phyloP scores from a whole-genome alignment of 1,140 invertebrate genomes.

The Pseudachorutes palmiensis region DNA sequence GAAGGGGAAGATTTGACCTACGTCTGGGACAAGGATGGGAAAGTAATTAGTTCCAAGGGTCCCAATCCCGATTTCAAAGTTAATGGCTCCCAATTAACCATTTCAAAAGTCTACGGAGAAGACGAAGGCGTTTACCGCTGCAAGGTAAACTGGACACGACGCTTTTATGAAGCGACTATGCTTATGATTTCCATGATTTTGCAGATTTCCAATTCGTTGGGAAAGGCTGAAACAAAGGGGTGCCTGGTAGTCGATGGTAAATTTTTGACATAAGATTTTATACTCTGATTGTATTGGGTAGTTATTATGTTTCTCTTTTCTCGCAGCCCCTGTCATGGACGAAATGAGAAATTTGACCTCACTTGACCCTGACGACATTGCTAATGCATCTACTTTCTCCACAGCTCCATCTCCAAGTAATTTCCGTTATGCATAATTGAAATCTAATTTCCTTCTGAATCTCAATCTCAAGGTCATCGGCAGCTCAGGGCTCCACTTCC shows the following conservation, averaged over 20 bases:
- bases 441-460: neutral
- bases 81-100: slow-evolving; percentile 52
- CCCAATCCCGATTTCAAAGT: slow-evolving; percentile 54
- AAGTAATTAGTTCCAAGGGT: slow-evolving; percentile 48
- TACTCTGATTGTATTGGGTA: too few species aligned
- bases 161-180: neutral
- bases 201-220: slow-evolving; percentile 9
- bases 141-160: slow-evolving; percentile 51
- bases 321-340: too few species aligned
- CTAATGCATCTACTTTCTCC: too few species aligned
- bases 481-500: neutral
- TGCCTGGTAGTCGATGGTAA: slow-evolving; percentile 15
- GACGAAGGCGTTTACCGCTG: slow-evolving; percentile 85
- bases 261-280: too few species aligned
- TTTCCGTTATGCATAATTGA: neutral
- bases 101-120: slow-evolving; percentile 69
- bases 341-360: too few species aligned
- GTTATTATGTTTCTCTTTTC: too few species aligned
- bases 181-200: neutral
- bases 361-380: too few species aligned
- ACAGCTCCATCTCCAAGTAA: neutral
- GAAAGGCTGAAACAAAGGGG: neutral
- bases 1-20: slow-evolving; percentile 54
- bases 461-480: slow-evolving; percentile 1
- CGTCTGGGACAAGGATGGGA: slow-evolving; percentile 71